These are phyloP conservation scores for Pagetopsis macropterus DNA, from an alignment of 2,797 vertebrate species.

Conservation along the genomic window DNA sequence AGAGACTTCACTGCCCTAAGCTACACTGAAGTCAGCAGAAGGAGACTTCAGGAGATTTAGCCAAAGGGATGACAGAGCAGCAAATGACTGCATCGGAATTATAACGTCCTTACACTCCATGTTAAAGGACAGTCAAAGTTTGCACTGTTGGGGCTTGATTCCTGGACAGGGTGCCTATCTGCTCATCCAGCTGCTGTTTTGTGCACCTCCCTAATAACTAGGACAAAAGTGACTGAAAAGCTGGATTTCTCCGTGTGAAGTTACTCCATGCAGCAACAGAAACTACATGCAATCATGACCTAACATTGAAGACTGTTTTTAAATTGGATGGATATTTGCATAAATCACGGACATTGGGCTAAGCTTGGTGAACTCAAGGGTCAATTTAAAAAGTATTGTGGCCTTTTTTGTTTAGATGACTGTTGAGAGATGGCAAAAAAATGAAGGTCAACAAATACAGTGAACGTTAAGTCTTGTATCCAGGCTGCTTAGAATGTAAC, in stretches of 20 bases:
- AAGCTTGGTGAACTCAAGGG: slow-evolving; percentile 11
- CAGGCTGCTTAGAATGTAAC: slow-evolving; percentile 25
- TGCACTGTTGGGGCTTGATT: slow-evolving; percentile 23
- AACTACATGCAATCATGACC: slow-evolving; percentile 23
- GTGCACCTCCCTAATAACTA: slow-evolving; percentile 5
- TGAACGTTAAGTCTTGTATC: neutral
- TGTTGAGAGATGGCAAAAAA: neutral
- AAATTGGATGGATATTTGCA: slow-evolving; percentile 11
- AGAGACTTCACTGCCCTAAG: slow-evolving; percentile 26
- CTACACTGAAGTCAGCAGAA: neutral
- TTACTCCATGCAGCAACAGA: slow-evolving; percentile 45
- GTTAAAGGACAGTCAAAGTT: slow-evolving; percentile 2
- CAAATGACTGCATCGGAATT: slow-evolving; percentile 27
- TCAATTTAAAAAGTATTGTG: neutral
- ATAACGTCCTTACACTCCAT: neutral
- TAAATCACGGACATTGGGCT: slow-evolving; percentile 4
- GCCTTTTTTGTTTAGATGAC: neutral
- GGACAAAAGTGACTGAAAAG: slow-evolving; percentile 48
- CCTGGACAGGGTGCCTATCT: slow-evolving; percentile 19
- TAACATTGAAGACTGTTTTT: slow-evolving; percentile 15
- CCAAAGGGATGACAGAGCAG: slow-evolving; percentile 34
- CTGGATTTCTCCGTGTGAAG: slow-evolving; percentile 56
- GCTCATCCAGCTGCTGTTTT: slow-evolving; percentile 33
- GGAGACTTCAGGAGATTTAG: slow-evolving; percentile 27
- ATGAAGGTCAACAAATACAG: neutral